Base-by-base conservation (phyloP, 2,888 invertebrate genomes). In the Smittia aterrima region DNA sequence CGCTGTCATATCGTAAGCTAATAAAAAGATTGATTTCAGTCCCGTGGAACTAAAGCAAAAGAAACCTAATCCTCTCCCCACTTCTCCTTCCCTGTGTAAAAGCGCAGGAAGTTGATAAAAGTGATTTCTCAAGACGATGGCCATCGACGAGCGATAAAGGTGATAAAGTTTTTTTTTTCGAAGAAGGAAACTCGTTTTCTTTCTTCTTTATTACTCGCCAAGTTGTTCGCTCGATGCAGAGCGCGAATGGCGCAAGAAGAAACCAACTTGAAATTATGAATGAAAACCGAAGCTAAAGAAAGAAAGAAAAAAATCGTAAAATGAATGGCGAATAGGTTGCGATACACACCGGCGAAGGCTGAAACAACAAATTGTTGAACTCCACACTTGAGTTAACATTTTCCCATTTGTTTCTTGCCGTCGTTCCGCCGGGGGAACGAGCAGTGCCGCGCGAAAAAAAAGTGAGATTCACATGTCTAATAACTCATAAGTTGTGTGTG, bases 21-120 rank as follows among this genome's bases (percentile, higher is more conserved):
- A 70, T 70, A 70, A 54, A 70, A 70, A 70, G 70, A 70, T 70
- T 70, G 70, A 70, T 70, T 70, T 70, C 70, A 70, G 18, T 70
- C 70, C 53, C n/a, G 58, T 58, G 58, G 20, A 20, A 18, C 18
- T 3, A 18, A 58, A 58, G 9, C 58, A 18, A 47, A n/a, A 53
- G 70, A 70, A 70, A 70, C 53, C 53, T 20, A 54, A 53, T 70
- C 41, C 53, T 25, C 3, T 47, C 16, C 47, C 11, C 11, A 2
- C n/a, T 47, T 47, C n/a, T 47, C 11, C 47, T 2, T n/a, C 47
- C 47, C 47, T 32, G 32, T 9, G 32, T 32, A 6, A 9, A 47
- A 47, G 47, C 16, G 18, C n/a, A 58, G 58, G 58, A 58, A 58
- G 58, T 58, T 18, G 9, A 20, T 58, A 9, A 58, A 20, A 58